Base-by-base conservation (phyloP, 2,888 invertebrate genomes). In the Crossocerus cetratus region DNA sequence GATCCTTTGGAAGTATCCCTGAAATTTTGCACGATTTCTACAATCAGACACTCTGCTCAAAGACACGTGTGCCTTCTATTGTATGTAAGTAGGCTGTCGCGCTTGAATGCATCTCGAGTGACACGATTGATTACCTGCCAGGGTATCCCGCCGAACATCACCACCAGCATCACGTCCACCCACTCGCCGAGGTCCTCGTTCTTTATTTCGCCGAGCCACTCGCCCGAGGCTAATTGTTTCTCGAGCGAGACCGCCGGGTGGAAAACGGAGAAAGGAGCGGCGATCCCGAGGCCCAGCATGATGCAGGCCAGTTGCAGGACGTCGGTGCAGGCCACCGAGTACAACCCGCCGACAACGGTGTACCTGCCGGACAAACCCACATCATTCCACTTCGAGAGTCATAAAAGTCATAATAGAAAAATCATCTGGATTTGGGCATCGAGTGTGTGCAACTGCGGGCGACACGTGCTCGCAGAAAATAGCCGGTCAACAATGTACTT, bases 261-360 rank as follows among this genome's bases (percentile, higher is more conserved):
- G 2, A 91, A 86, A 78, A 93, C 87, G 2, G 94, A 93, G 84
- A 93, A 94, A 53, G 94, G 94, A 56, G 94, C 92, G 73, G 94
- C 93, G 62, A 94, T 90, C 80, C 93, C 94, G 90, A 95, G 88
- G 60, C 94, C 94, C 69, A 94, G 86, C 82, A 93, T 92, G 76
- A 94, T 94, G 87, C 93, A 94, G 80, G 93, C 92, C 54, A 94
- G 91, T 86, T 94, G 94, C 68, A 94, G 91, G 67, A 93, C 94
- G 84, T 94, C 94, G n/a, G 94, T 94, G 88, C 94, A 94, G 0
- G 94, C 94, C 18, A 95, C 94, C 16, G 94, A 93, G 86, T 94
- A 94, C 53, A 95, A 91, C 1, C 95, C 95, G 0, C 94, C 94
- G 78, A 93, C 92, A 66, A 94, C 91, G 0, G 94, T 95, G 90